Evolutionary conservation across 2,888 invertebrate species (phyloP).

Genomic region (Lampropteryx suffumata): DNA sequence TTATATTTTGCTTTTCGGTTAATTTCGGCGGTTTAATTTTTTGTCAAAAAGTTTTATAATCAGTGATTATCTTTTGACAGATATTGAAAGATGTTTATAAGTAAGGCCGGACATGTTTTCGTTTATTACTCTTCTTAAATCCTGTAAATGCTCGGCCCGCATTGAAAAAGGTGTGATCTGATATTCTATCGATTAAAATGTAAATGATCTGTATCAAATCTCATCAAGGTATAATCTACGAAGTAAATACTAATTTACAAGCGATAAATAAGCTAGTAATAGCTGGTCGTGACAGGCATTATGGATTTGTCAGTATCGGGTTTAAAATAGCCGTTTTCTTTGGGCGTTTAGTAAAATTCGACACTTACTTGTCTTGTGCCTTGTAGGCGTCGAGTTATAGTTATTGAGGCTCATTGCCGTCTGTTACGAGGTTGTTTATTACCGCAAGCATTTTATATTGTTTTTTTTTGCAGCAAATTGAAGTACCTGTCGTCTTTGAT

Average conservation of each 20-base stretch:
- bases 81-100: no score
- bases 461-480: no score
- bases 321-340: slow-evolving; percentile 31
- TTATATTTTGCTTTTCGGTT: no score
- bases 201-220: slow-evolving; percentile 61
- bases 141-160: slow-evolving; percentile 22
- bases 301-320: slow-evolving; percentile 35
- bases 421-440: slow-evolving; percentile 5
- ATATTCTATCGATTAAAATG: slow-evolving; percentile 62
- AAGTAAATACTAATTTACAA: slow-evolving; percentile 62
- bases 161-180: slow-evolving; percentile 38
- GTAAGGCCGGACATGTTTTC: no score
- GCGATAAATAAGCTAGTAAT: slow-evolving; percentile 57
- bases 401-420: slow-evolving; percentile 6
- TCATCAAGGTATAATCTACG: slow-evolving; percentile 59
- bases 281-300: slow-evolving; percentile 48
- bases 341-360: slow-evolving; percentile 45
- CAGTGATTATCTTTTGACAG: no score
- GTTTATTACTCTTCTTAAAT: slow-evolving; percentile 11
- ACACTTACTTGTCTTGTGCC: slow-evolving; percentile 44
- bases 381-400: slow-evolving; percentile 44
- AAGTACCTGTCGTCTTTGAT: no score
- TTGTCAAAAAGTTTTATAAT: no score
- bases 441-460: not conserved
- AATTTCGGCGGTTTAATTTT: no score